Conservation (phyloP, 2,797 vertebrate genomes). For the Thaleichthys pacificus region DNA sequence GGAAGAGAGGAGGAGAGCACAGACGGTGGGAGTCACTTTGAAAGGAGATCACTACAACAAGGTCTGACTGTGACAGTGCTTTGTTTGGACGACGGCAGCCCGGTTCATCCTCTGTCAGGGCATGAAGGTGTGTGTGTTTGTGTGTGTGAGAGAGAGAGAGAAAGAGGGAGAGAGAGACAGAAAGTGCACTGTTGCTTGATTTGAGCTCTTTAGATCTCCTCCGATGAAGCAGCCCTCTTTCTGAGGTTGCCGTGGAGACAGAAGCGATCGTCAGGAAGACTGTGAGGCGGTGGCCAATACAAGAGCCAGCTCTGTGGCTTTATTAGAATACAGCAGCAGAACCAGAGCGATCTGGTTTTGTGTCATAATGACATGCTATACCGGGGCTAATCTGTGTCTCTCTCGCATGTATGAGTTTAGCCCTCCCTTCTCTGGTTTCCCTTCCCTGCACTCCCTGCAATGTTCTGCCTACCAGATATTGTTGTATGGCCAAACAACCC, state of each 20-base stretch:
- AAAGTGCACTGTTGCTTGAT: too few species aligned
- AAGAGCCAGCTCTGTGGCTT: conserved; percentile 54
- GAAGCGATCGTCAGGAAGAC: conserved; percentile 55
- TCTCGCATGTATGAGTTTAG: conserved; percentile 30
- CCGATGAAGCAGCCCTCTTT: conserved; percentile 28
- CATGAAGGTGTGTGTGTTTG: conserved; percentile 2
- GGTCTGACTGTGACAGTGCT: too few species aligned
- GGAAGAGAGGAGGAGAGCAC: conserved; percentile 11
- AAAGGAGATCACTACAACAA: conserved; percentile 57
- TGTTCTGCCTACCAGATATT: conserved; percentile 68
- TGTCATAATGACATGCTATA: conserved; percentile 65
- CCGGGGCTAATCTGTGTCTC: conserved; percentile 37
- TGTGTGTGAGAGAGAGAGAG: conserved; percentile 22
- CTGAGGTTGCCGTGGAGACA: conserved; percentile 43
- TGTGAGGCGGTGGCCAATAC: conserved; percentile 47
- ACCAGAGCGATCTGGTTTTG: conserved; percentile 48
- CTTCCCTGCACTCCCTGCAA: conserved; percentile 46
- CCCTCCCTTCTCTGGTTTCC: conserved; percentile 23
- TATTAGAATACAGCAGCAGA: conserved; percentile 53
- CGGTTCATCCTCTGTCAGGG: conserved; percentile 7
- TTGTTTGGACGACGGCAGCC: too few species aligned
- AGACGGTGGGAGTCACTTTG: conserved; percentile 64
- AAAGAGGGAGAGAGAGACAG: conserved; percentile 21
- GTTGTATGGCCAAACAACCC: conserved; percentile 45
- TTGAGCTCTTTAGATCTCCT: not conserved